These are phyloP conservation scores for Ceratina calcarata DNA, from an alignment of 1,140 invertebrate genomes.

Conservation along the genomic window DNA sequence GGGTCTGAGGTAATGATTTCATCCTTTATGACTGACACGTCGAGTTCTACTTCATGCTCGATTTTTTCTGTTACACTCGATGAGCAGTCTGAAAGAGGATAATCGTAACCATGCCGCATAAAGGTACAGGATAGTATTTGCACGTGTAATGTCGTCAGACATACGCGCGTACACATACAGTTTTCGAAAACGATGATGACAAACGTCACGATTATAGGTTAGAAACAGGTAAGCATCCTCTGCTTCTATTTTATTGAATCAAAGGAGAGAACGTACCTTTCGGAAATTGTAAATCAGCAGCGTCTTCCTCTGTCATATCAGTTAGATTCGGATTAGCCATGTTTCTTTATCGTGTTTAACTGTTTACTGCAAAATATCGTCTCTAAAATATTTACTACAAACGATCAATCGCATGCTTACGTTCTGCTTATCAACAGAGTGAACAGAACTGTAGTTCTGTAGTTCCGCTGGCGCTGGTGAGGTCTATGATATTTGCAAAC, in stretches of 20 bases:
- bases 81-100: slow-evolving; percentile 75
- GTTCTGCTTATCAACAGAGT: no score
- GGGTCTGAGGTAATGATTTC: slow-evolving; percentile 74
- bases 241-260: neutral
- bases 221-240: neutral
- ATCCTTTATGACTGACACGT: slow-evolving; percentile 69
- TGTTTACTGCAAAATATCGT: no score
- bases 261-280: slow-evolving; percentile 84
- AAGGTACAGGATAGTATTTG: neutral
- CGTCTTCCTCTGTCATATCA: slow-evolving; percentile 90
- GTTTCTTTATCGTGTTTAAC: neutral
- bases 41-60: slow-evolving; percentile 59
- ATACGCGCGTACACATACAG: neutral
- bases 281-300: slow-evolving; percentile 91
- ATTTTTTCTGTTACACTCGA: slow-evolving; percentile 54
- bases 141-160: neutral
- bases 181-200: neutral
- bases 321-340: slow-evolving; percentile 76
- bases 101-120: slow-evolving; percentile 63
- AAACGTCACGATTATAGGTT: slow-evolving; percentile 45
- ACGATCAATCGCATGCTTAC: no score
- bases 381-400: no score
- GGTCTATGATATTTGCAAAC: no score
- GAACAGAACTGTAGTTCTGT: no score
- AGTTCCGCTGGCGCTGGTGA: no score